Evolutionary conservation across 2,113 vertebrate species (phyloP), one percentile per base, ranked within the genome.

Genomic region (Oryzias javanicus): DNA sequence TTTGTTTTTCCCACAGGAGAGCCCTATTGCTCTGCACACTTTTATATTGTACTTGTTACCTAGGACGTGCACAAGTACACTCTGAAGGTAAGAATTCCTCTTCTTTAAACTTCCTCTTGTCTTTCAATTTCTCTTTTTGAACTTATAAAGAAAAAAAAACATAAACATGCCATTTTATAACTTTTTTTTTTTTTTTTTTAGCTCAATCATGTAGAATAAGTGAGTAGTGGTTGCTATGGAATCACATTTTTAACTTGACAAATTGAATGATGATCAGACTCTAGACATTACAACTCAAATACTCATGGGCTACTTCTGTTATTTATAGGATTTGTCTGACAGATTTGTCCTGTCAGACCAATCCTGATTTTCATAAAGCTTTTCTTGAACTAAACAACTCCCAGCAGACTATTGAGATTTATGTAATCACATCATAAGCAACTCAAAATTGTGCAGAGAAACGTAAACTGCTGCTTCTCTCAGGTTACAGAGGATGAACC

Each of bases 1-100:
- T 82, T 52, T 66, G 78, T 59, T 89, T 85, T 84, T 90, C 85
- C 76, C 76, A 46, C 81, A 98, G 95, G 93, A 94, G 94, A 88
- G 94, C 93, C 90, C 93, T 93, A 91, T 92, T 94, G 91, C 86
- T 95, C 93, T 97, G 94, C 91, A 92, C 92, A 78, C 70, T 96
- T 79, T 84, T 97, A 73, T 95, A 90, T 70, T 93, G 93, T 91
- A 91, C 92, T 89, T 95, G 92, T 92, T 94, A 93, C 89, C 92
- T 95, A 92, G 95, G 94, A 92, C 90, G 93, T 90, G 89, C 94
- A 81, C 94, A 95, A 92, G 94, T 92, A 88, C 89, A 89, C 90
- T 89, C 93, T 94, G 93, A 97, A 98, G 96, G 96, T 98, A 96
- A 95, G 49, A 12, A 18, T 10, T 5, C 13, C 86, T 4, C 45